phyloP scores from a whole-genome alignment of 2,113 vertebrate genomes.

The Columba janthina region DNA sequence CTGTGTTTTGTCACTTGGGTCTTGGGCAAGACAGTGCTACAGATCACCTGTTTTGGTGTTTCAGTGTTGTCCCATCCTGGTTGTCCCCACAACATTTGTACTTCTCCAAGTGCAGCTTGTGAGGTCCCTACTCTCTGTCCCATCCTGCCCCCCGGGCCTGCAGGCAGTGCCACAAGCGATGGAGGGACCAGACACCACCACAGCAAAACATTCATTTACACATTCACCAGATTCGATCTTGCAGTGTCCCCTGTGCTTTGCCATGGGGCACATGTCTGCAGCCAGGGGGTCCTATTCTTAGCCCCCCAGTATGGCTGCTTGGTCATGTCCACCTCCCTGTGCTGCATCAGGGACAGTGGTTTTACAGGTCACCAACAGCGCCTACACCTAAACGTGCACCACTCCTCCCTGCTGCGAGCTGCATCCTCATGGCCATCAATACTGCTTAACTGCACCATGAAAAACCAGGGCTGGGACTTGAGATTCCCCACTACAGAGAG shows the following conservation, averaged over 20 bases:
- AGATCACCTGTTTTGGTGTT: not conserved
- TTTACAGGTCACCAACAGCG: not conserved
- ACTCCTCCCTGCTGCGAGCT: fast-evolving
- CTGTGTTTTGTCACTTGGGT: not conserved
- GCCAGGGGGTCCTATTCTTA: not conserved
- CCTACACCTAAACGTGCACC: not conserved
- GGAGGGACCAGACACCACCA: not conserved
- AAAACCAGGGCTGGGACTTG: not conserved
- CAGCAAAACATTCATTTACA: not conserved
- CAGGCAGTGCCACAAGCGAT: fast-evolving
- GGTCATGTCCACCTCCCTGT: not conserved
- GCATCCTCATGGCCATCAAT: not conserved
- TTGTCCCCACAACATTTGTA: fast-evolving
- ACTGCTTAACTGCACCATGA: not conserved
- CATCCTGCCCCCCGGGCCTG: not conserved
- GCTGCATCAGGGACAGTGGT: not conserved
- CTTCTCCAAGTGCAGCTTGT: fast-evolving
- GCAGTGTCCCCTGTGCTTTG: not conserved
- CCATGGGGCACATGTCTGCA: not conserved
- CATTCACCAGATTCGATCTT: not conserved
- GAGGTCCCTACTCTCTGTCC: not conserved
- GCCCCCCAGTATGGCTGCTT: not conserved
- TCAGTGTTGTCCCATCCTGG: not conserved
- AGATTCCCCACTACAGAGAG: not conserved
- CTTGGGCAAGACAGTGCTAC: not conserved